These are phyloP conservation scores for Furnarius figulus DNA, from an alignment of 2,113 vertebrate species.

Conservation along the genomic window DNA sequence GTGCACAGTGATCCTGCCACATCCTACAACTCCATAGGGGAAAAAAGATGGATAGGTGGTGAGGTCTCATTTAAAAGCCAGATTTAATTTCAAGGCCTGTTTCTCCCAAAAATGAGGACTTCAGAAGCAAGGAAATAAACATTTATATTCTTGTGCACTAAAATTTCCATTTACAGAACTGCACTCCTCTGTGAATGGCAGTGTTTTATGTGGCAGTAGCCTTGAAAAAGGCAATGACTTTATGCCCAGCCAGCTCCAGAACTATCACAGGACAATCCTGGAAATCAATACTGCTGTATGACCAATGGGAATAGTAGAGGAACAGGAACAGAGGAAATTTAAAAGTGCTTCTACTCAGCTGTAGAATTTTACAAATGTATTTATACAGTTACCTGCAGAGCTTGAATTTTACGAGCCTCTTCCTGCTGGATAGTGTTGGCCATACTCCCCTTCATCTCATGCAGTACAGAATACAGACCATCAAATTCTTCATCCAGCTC, in stretches of 20 bases:
- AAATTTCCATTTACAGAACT: neutral
- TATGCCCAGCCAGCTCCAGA: neutral
- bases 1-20: neutral
- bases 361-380: neutral
- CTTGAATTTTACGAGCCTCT: slow-evolving; percentile 81
- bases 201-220: neutral
- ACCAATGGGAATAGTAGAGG: neutral
- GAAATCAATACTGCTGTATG: neutral
- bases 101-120: neutral
- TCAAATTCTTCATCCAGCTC: slow-evolving; percentile 93
- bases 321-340: neutral
- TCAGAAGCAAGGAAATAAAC: neutral
- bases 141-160: rapidly evolving
- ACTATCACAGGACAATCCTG: neutral
- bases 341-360: neutral
- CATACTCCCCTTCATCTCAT: slow-evolving; percentile 87
- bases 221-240: neutral
- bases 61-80: neutral
- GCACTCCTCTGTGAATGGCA: neutral
- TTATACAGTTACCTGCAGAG: slow-evolving; percentile 81
- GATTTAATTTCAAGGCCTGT: neutral
- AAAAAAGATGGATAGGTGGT: neutral
- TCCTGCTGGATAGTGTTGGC: slow-evolving; percentile 84
- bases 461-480: slow-evolving; percentile 81
- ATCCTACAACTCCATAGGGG: neutral